phyloP scores from a whole-genome alignment of 2,797 vertebrate species.

The Rousettus madagascariensis region DNA sequence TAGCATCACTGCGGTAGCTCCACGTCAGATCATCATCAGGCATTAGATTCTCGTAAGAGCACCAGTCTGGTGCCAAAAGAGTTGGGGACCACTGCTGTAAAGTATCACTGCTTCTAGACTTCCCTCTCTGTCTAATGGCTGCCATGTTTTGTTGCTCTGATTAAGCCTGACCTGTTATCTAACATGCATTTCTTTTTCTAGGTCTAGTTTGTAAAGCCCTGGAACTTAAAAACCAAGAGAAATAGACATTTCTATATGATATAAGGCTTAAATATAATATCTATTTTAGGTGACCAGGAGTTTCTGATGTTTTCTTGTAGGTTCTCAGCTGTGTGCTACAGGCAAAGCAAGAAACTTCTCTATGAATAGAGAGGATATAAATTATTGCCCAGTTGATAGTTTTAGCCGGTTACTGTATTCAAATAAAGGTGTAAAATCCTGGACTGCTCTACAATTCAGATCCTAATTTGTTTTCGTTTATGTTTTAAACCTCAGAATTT shows the following conservation, averaged over 20 bases:
- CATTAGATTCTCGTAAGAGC: no score
- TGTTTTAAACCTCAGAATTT: not conserved
- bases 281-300: not conserved
- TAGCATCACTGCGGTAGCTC: no score
- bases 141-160: not conserved
- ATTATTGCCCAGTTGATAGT: not conserved
- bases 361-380: not conserved
- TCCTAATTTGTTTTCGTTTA: not conserved
- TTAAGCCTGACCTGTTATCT: not conserved
- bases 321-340: not conserved
- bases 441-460: not conserved
- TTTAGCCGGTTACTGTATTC: not conserved
- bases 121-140: not conserved
- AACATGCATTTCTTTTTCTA: not conserved
- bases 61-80: no score
- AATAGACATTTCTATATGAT: not conserved
- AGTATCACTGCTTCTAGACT: not conserved
- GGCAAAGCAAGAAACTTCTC: not conserved
- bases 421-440: not conserved
- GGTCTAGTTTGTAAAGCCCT: not conserved
- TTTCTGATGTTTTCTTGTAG: not conserved
- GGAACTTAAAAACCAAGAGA: not conserved
- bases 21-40: no score
- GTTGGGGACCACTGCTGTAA: not conserved
- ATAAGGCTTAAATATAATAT: not conserved